Evolutionary conservation across 35 echinoderm and acorn worm genomes (phyloP).

Genomic region (Stichopus chloronotus): DNA sequence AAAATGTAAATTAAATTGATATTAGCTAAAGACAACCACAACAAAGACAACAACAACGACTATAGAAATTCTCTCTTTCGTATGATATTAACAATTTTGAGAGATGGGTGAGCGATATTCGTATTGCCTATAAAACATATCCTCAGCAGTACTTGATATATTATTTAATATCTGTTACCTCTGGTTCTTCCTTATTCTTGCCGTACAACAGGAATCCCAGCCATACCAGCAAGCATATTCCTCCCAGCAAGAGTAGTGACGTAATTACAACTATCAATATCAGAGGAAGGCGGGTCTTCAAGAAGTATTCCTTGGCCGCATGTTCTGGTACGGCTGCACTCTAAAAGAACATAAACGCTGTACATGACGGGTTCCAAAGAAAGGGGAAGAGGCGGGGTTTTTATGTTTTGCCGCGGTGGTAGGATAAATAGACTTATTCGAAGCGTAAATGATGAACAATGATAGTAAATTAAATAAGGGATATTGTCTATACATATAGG

Average conservation of each 20-base stretch:
- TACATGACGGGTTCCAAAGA: neutral
- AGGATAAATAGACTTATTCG: neutral
- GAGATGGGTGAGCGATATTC: no score
- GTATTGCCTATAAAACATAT: no score
- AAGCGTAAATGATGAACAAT: no score
- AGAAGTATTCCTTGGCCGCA: neutral
- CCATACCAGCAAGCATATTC: neutral
- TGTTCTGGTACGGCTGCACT: slow-evolving; percentile 6
- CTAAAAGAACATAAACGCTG: neutral
- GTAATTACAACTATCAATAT: slow-evolving; percentile 42
- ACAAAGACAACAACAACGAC: no score
- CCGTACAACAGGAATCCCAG: slow-evolving; percentile 6
- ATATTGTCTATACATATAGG: no score
- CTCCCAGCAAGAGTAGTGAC: neutral
- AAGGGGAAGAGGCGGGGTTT: no score
- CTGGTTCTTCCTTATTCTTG: neutral
- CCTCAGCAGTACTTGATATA: no score
- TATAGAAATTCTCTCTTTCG: no score
- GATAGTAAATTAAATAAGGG: no score
- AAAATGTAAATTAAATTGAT: no score
- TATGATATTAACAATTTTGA: no score
- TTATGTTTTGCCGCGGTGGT: neutral
- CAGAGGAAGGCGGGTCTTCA: slow-evolving; percentile 29
- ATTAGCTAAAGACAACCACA: no score
- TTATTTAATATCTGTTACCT: neutral